A percentile compares a stretch with the other conserved stretches of the same genome.
Conservation (phyloP, 2,888 invertebrate species). For the Ormyrus rosae region DNA sequence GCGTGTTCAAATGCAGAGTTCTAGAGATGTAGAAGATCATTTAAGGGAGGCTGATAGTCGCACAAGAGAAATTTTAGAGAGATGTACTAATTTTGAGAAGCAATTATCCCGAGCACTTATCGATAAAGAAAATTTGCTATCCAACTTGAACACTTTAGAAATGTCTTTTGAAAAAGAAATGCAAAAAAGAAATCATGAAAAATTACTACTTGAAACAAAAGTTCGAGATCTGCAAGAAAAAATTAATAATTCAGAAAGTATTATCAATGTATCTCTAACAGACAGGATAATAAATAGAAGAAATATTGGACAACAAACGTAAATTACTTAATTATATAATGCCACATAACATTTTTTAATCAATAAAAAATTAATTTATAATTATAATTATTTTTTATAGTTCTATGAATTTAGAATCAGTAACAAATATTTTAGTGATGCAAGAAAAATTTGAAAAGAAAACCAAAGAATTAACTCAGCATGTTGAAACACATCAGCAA, state of each 20-base stretch:
- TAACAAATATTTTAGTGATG: slow-evolving; percentile 54
- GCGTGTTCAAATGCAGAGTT: slow-evolving; percentile 61
- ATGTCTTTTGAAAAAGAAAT: slow-evolving; percentile 78
- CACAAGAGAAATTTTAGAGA: slow-evolving; percentile 66
- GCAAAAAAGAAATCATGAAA: slow-evolving; percentile 80
- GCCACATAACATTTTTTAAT: neutral
- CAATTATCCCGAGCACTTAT: slow-evolving; percentile 65
- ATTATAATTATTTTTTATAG: slow-evolving; percentile 28
- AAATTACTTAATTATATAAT: slow-evolving; percentile 18
- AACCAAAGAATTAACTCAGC: slow-evolving; percentile 79
- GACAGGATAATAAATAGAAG: slow-evolving; percentile 6
- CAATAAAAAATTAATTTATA: neutral
- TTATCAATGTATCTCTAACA: slow-evolving; percentile 52
- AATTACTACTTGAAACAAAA: slow-evolving; percentile 74
- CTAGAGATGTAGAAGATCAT: slow-evolving; percentile 63
- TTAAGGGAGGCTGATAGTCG: slow-evolving; percentile 65
- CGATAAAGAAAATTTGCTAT: slow-evolving; percentile 78
- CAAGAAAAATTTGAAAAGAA: slow-evolving; percentile 71
- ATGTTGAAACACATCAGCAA: slow-evolving; percentile 80
- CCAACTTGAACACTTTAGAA: slow-evolving; percentile 79
- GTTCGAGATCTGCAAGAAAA: slow-evolving; percentile 74
- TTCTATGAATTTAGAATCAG: slow-evolving; percentile 30
- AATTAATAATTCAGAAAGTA: slow-evolving; percentile 15
- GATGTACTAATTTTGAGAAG: slow-evolving; percentile 67
- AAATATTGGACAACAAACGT: slow-evolving; percentile 47